Evolutionary conservation across 1,140 invertebrate genomes (phyloP), one percentile per base, ranked within the genome.

Genomic region (Batillaria attramentaria): DNA sequence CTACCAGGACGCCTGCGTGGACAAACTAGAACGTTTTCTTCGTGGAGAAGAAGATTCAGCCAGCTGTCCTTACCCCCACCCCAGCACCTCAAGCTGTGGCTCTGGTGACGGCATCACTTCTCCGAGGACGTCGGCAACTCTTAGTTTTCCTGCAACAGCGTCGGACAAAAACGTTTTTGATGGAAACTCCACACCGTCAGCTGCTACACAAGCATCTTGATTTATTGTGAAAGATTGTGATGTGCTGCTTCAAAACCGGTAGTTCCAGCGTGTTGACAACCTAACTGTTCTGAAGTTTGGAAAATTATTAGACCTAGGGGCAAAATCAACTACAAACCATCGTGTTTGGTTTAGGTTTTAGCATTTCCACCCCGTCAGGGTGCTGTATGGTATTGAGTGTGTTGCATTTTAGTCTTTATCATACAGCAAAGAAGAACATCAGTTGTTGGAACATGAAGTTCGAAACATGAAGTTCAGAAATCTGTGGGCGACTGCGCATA

Each of bases 1-100:
- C 90, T 99, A 99, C 89, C 98, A 99, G 91, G 98, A 99, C 89
- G 98, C 98, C 0, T 99, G 98, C 92, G 97, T 99, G 85, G 98
- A 99, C 91, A 99, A 99, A 93, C 92, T 99, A 83, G 98, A 99
- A 92, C 84, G 93, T 79, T 94, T 94, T 72, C 69, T 91, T n/a
- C 78, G 82, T 43, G 87, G 88, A 18, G 84, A 87, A 41, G 42
- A 50, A 41, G 18, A 66, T 24, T 33, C 69, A 3, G 72, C 20
- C 33, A 28, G 46, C 18, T 72, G 57, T 24, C 13, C 42, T 10
- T 24, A 13, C 33, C 54, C 54, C 20, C 43, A 42, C 33, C 66
- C 46, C 46, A 77, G 74, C 68, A 16, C 79, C 31, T 70, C 74
- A 35, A 69, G 73, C 39, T 43, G 39, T 20, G 68, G 39, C 41